Evolutionary conservation across 2,888 invertebrate genomes (phyloP), one percentile per base, ranked within the genome.

Genomic region (Neoscelio sp.): DNA sequence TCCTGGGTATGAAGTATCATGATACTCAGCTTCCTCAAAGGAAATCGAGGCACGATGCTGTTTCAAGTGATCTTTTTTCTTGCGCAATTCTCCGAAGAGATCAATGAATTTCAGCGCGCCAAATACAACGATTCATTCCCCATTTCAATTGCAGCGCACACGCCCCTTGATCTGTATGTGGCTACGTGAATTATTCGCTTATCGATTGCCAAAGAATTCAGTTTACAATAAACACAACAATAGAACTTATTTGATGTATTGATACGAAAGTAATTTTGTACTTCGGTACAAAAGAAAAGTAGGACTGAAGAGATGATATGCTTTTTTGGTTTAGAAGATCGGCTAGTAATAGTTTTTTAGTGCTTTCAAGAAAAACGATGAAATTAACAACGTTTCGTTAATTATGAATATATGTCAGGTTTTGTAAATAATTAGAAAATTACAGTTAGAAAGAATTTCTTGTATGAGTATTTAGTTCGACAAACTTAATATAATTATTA

Each of bases 31-130:
- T 50, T 64, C 40, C 50, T 52, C 64, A 64, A 64, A 64, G 46
- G 40, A 50, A 64, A 64, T 64, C 50, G 50, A 64, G 28, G 13
- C 48, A 30, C 64, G 64, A 42, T 50, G 40, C 20, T 28, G 48
- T 17, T 33, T 40, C 35, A 12, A 33, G 12, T 12, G 17, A 4
- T 52, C 30, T 40, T 64, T 64, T 64, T 50, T 50, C 64, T 50
- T 42, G 28, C 40, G 15, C 50, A 64, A 40, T 40, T 64, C 50
- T 64, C 50, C 40, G 7, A 38, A 64, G 50, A 40, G 50, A 64
- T 64, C 48, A 64, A 64, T 50, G 48, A 50, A 50, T 64, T 64
- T 64, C 64, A 50, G 28, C 50, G 26, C 40, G 50, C 26, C 33
- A 35, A 26, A 64, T 50, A 35, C 62, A 35, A 50, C 48, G 50